Conservation (phyloP, 2,797 vertebrate species). For the Oryzias sinensis region DNA sequence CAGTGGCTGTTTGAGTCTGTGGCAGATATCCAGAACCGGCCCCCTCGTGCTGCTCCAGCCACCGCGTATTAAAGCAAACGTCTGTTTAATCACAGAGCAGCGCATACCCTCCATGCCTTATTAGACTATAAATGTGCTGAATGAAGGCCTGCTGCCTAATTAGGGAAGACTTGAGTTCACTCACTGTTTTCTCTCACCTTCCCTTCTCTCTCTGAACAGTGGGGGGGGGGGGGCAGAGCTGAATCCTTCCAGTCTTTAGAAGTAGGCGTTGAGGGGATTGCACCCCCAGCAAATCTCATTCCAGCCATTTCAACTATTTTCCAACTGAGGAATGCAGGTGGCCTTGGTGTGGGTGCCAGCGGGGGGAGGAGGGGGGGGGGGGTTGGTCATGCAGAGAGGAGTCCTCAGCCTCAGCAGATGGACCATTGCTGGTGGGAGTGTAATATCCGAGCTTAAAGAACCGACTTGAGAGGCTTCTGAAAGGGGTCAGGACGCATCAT, state of each 20-base stretch:
- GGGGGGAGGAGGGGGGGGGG: background rate
- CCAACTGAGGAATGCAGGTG: slow-evolving; percentile 51
- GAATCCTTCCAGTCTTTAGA: slow-evolving; percentile 53
- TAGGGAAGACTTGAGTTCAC: slow-evolving; percentile 60
- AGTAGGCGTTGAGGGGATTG: slow-evolving; percentile 54
- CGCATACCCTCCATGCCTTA: slow-evolving; percentile 61
- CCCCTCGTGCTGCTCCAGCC: slow-evolving; percentile 48
- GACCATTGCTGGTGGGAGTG: slow-evolving; percentile 47
- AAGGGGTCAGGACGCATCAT: slow-evolving; percentile 51
- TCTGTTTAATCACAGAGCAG: slow-evolving; percentile 65
- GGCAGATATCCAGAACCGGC: slow-evolving; percentile 51
- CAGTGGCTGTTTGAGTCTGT: slow-evolving; percentile 45
- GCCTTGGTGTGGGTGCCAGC: slow-evolving; percentile 31
- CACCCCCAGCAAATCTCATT: slow-evolving; percentile 57
- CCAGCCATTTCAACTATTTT: slow-evolving; percentile 62
- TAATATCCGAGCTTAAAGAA: slow-evolving; percentile 41
- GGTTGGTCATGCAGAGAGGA: slow-evolving; percentile 50
- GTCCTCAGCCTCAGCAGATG: slow-evolving; percentile 61
- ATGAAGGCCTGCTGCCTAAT: slow-evolving; percentile 65
- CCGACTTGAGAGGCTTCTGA: slow-evolving; percentile 51
- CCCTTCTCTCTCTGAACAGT: slow-evolving; percentile 30
- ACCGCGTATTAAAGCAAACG: slow-evolving; percentile 63
- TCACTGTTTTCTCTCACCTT: slow-evolving; percentile 42
- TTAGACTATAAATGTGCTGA: slow-evolving; percentile 66
- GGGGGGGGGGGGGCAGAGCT: slow-evolving; percentile 23